Percentiles rank a stretch among this genome's conserved stretches.
These are phyloP conservation scores for Apis cerana DNA, from an alignment of 1,140 invertebrate species.

Conservation along the genomic window DNA sequence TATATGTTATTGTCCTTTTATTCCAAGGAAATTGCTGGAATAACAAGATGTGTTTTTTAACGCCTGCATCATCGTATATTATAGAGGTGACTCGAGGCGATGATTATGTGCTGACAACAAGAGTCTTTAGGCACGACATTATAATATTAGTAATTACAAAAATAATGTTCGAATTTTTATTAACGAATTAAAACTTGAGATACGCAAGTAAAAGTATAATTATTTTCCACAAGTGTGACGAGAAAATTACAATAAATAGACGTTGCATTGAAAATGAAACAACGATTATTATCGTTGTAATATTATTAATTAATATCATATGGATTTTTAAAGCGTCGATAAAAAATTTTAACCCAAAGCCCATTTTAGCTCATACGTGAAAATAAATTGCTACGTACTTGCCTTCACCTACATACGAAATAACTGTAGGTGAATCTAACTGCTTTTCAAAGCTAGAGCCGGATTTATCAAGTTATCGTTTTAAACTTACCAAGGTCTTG, in stretches of 20 bases:
- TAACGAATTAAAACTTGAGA: too few species aligned
- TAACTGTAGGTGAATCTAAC: neutral
- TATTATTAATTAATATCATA: too few species aligned
- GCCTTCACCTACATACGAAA: neutral
- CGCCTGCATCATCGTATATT: neutral
- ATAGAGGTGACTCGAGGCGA: neutral
- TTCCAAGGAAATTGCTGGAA: neutral
- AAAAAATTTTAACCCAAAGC: neutral
- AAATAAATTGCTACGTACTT: neutral
- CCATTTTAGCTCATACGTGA: neutral
- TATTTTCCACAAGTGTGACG: too few species aligned
- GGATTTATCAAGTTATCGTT: neutral
- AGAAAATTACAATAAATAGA: too few species aligned
- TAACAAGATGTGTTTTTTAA: neutral
- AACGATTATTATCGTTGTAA: too few species aligned
- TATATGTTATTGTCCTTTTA: neutral
- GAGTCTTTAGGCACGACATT: too few species aligned
- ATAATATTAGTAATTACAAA: too few species aligned
- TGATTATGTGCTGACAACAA: neutral
- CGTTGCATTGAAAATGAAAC: too few species aligned
- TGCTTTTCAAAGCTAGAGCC: neutral
- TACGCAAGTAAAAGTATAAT: too few species aligned
- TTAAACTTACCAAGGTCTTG: neutral
- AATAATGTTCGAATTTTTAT: too few species aligned
- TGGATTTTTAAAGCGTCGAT: neutral